Conservation (phyloP, 2,113 vertebrate genomes). For the Montifringilla adamsi region DNA sequence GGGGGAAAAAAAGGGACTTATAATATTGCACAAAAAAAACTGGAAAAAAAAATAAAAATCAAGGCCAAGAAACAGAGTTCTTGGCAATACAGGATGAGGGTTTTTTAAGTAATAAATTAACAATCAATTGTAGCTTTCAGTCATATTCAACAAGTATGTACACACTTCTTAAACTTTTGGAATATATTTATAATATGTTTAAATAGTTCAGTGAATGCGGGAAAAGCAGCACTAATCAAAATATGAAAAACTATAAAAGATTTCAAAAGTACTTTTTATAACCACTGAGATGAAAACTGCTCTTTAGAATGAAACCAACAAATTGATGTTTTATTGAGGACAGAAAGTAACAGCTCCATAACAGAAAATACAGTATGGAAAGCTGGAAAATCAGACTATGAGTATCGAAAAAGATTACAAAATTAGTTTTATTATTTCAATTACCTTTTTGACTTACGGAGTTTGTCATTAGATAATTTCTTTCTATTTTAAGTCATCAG, state of each 20-base stretch:
- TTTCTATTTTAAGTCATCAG: not conserved
- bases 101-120: not conserved
- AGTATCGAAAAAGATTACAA: not conserved
- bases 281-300: not conserved
- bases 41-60: not conserved
- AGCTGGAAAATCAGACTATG: not conserved
- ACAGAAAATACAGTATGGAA: not conserved
- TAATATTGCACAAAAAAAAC: not conserved
- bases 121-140: not conserved
- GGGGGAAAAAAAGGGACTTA: accelerated
- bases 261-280: not conserved
- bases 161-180: not conserved
- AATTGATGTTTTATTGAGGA: not conserved
- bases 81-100: not conserved
- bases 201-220: not conserved
- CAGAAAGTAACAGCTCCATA: not conserved
- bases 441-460: constrained; percentile 6
- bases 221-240: not conserved
- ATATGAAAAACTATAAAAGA: not conserved
- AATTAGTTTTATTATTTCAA: constrained; percentile 5
- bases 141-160: not conserved
- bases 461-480: not conserved
- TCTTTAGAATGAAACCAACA: constrained; percentile 25
- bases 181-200: not conserved
- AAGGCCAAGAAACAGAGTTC: not conserved